These are phyloP conservation scores for Drosophila conformis DNA, from an alignment of 2,888 invertebrate genomes.

Conservation along the genomic window DNA sequence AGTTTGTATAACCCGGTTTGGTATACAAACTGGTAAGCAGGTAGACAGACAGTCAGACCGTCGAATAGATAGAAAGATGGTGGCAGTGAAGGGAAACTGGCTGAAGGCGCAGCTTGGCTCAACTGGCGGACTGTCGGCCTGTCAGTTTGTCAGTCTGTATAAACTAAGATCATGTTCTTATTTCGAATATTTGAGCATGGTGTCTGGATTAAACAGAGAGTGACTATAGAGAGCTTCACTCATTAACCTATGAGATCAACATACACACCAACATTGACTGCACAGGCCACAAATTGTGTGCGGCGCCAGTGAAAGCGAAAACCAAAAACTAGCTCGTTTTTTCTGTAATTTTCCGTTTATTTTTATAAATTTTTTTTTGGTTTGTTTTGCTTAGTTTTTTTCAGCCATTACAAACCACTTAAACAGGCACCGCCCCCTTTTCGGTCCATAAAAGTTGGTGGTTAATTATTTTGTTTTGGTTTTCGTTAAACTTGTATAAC, in stretches of 20 bases:
- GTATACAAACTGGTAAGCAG: background rate
- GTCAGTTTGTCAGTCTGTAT: no score
- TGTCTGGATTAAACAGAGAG: conserved; percentile 62
- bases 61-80: no score
- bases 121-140: no score
- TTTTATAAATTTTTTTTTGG: conserved; percentile 20
- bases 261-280: conserved; percentile 7
- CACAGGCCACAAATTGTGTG: conserved; percentile 18
- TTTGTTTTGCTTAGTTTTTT: conserved; percentile 16
- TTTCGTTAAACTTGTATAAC: conserved; percentile 60
- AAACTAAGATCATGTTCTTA: conserved; percentile 7
- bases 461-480: conserved; percentile 59
- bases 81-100: no score
- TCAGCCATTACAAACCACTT: conserved; percentile 45
- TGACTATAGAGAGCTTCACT: conserved; percentile 15
- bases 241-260: conserved; percentile 26
- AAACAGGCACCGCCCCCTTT: conserved; percentile 15
- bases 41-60: background rate
- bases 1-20: background rate
- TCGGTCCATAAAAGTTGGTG: conserved; percentile 25
- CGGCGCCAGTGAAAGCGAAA: conserved; percentile 71
- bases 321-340: conserved; percentile 32
- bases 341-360: conserved; percentile 65
- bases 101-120: no score
- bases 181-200: conserved; percentile 8